Conservation (phyloP, 2,888 invertebrate species). For the Lithosia quadra region DNA sequence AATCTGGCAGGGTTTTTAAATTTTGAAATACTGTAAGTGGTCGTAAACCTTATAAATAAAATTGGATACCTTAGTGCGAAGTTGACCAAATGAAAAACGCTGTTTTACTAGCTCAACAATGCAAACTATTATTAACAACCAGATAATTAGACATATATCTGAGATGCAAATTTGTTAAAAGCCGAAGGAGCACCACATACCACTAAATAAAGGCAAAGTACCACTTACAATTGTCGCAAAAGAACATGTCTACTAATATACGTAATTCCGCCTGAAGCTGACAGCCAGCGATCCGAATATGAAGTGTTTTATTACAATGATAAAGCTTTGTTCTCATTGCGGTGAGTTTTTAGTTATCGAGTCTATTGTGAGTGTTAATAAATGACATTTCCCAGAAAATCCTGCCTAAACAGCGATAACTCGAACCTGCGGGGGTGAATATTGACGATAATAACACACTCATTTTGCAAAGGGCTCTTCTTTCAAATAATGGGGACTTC, state of each 20-base stretch:
- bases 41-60: too few species aligned
- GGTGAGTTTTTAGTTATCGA: constrained; percentile 75
- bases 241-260: background rate
- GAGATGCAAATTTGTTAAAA: background rate
- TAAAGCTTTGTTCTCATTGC: constrained; percentile 64
- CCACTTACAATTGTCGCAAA: constrained; percentile 16
- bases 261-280: constrained; percentile 27
- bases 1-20: too few species aligned
- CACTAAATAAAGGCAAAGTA: constrained; percentile 2
- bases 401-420: constrained; percentile 65
- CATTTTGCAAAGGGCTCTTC: constrained; percentile 7
- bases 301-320: constrained; percentile 56
- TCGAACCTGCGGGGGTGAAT: constrained; percentile 53
- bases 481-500: constrained; percentile 11
- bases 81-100: too few species aligned
- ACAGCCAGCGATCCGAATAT: constrained; percentile 48
- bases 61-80: too few species aligned
- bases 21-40: too few species aligned
- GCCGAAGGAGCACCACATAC: background rate
- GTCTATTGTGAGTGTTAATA: constrained; percentile 75
- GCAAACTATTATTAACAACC: background rate
- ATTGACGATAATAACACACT: constrained; percentile 55
- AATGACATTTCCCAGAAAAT: constrained; percentile 68
- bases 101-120: background rate
- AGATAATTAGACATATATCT: background rate